phyloP scores from a whole-genome alignment of 2,797 vertebrate genomes.

The Rhinatrema bivittatum region DNA sequence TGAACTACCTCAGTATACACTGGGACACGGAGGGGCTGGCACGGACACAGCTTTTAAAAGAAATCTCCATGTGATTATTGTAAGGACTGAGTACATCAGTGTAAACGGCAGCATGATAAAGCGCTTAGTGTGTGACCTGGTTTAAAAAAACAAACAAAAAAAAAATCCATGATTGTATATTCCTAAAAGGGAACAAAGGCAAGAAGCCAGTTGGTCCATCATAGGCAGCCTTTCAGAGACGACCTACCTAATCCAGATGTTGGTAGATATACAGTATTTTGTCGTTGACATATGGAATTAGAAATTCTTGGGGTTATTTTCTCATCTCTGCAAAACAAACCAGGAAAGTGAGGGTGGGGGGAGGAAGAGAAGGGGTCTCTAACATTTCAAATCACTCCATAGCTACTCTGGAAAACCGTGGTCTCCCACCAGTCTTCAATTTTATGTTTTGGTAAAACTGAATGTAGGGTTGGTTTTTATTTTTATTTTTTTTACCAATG shows the following conservation, averaged over 20 bases:
- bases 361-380: conserved; percentile 76
- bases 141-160: too few species aligned
- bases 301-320: conserved; percentile 71
- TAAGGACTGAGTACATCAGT: conserved; percentile 40
- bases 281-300: conserved; percentile 80
- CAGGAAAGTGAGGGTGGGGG: conserved; percentile 39
- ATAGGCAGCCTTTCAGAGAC: conserved; percentile 76
- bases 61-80: conserved; percentile 23
- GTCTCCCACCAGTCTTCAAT: conserved; percentile 60
- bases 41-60: conserved; percentile 32
- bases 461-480: conserved; percentile 74
- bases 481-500: conserved; percentile 58
- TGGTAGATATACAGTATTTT: conserved; percentile 87
- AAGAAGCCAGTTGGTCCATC: conserved; percentile 69
- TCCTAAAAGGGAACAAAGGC: conserved; percentile 63
- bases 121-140: conserved; percentile 48
- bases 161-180: conserved; percentile 39
- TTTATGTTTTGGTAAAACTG: conserved; percentile 74
- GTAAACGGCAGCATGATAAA: conserved; percentile 53
- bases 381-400: conserved; percentile 72
- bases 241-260: conserved; percentile 68
- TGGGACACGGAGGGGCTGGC: conserved; percentile 23
- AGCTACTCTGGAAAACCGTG: conserved; percentile 59
- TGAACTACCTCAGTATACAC: conserved; percentile 50
- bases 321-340: conserved; percentile 68